Evolutionary conservation across 2,888 invertebrate species (phyloP).

Genomic region (Cistogaster globosa): DNA sequence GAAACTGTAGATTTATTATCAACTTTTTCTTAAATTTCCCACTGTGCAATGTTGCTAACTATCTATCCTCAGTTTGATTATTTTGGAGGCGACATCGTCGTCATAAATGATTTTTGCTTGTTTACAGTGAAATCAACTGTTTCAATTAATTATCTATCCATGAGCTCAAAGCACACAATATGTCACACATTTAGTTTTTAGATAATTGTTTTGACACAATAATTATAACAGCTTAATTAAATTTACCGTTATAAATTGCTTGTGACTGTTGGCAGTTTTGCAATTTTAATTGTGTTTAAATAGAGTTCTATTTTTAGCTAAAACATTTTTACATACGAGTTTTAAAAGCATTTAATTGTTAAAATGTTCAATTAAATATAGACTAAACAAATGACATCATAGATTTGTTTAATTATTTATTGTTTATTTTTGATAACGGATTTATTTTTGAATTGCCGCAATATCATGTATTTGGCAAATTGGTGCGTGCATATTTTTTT

Average conservation of each 20-base stretch:
- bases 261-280: conserved; percentile 22
- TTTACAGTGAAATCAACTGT: not conserved
- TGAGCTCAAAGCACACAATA: not conserved
- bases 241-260: conserved; percentile 46
- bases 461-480: not conserved
- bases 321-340: conserved; percentile 36
- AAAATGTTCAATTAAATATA: conserved; percentile 17
- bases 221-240: conserved; percentile 57
- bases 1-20: no score
- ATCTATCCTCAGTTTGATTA: not conserved
- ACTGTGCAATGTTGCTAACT: no score
- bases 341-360: not conserved
- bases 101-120: not conserved
- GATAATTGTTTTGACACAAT: conserved; percentile 64
- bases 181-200: conserved; percentile 18
- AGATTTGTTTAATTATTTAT: not conserved
- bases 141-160: not conserved
- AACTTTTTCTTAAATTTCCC: no score
- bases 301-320: conserved; percentile 24
- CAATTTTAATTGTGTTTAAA: conserved; percentile 40
- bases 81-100: conserved; percentile 11
- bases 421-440: conserved; percentile 23
- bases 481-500: no score
- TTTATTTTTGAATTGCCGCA: conserved; percentile 16
- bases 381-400: conserved; percentile 23